These are phyloP conservation scores for Mechanitis messenoides DNA, from an alignment of 2,888 invertebrate species.

Conservation along the genomic window DNA sequence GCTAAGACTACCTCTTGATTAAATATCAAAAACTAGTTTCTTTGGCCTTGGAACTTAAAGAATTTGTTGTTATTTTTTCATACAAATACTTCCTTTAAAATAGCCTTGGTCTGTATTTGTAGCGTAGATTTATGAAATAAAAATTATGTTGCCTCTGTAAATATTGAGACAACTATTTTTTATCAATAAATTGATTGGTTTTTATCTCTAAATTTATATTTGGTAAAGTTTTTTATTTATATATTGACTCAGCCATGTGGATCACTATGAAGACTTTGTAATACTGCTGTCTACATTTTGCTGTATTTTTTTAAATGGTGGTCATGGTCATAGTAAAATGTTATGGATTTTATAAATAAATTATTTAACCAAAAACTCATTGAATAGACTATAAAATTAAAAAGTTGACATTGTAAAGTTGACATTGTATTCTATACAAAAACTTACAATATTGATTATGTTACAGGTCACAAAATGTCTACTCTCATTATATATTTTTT, in stretches of 20 bases:
- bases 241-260: no score
- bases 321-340: no score
- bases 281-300: no score
- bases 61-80: constrained; percentile 21
- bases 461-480: constrained; percentile 40
- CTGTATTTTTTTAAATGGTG: no score
- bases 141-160: no score
- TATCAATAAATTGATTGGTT: background rate
- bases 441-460: constrained; percentile 15
- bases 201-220: background rate
- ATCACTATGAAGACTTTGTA: no score
- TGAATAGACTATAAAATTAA: no score
- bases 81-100: constrained; percentile 22
- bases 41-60: constrained; percentile 33
- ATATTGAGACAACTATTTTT: no score
- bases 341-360: no score
- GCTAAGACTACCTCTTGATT: constrained; percentile 6
- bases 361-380: no score
- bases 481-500: constrained; percentile 35
- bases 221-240: no score
- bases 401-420: no score
- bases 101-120: constrained; percentile 23
- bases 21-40: constrained; percentile 32
- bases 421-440: background rate
- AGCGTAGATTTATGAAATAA: constrained; percentile 12